Evolutionary conservation across 2,113 vertebrate species (phyloP).

Genomic region (Laterallus jamaicensis): DNA sequence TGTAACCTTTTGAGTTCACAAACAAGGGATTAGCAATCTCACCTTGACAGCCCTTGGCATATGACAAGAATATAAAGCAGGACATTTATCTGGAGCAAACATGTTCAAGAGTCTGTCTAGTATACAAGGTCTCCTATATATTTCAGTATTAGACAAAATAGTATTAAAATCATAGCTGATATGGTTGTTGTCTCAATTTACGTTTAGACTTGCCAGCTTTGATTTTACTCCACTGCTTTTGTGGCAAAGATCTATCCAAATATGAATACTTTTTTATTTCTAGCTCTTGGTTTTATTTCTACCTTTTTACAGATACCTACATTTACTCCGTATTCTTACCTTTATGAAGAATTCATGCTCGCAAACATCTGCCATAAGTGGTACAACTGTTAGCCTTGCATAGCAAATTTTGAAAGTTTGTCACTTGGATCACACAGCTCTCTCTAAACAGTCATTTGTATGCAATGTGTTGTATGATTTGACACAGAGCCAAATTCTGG

Average conservation of each 20-base stretch:
- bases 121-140: neutral
- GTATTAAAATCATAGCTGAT: neutral
- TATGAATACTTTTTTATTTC: neutral
- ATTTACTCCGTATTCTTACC: neutral
- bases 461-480: neutral
- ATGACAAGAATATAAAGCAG: conserved; percentile 12
- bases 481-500: neutral
- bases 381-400: neutral
- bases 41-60: neutral
- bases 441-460: conserved; percentile 3
- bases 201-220: neutral
- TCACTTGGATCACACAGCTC: neutral
- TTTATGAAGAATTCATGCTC: neutral
- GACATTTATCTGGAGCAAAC: neutral
- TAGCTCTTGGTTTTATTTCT: neutral
- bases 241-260: neutral
- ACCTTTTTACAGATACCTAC: neutral
- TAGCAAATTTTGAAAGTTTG: neutral
- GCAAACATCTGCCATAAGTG: neutral
- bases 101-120: neutral
- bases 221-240: neutral
- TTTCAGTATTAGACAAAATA: neutral
- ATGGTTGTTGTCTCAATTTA: neutral
- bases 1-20: neutral
- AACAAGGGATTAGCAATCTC: neutral